These are phyloP conservation scores for Theonella swinhoei DNA, from an alignment of 37 sponge, comb jelly and placozoan species.

Conservation along the genomic window DNA sequence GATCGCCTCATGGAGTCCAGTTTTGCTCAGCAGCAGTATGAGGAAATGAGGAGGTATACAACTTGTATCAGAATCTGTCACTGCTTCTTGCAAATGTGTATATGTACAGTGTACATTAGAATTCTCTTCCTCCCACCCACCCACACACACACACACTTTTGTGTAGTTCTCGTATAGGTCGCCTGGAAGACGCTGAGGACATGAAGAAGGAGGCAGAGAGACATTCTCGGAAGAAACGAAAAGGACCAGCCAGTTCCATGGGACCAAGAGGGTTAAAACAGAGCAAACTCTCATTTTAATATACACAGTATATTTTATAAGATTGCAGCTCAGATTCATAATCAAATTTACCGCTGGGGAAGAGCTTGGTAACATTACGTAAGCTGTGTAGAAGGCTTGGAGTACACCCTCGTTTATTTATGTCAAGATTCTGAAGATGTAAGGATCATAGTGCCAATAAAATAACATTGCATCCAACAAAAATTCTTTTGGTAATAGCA, in stretches of 20 bases:
- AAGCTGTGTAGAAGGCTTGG: no score
- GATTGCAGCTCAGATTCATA: no score
- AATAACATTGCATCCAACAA: no score
- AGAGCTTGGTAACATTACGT: no score
- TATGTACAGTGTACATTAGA: no score
- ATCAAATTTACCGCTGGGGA: no score
- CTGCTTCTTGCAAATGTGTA: not conserved
- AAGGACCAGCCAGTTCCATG: not conserved
- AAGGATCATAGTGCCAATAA: no score
- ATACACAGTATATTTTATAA: no score
- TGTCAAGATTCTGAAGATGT: no score
- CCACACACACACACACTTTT: no score
- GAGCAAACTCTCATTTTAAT: not conserved
- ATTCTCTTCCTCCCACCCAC: not conserved
- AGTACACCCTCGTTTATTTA: no score
- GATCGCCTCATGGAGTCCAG: constrained; percentile 81
- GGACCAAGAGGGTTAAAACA: not conserved
- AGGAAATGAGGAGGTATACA: constrained; percentile 74
- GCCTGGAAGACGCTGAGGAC: constrained; percentile 71
- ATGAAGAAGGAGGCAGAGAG: constrained; percentile 38
- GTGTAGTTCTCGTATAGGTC: constrained; percentile 75
- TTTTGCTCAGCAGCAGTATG: constrained; percentile 82
- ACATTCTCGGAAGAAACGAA: constrained; percentile 41
- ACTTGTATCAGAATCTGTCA: not conserved
- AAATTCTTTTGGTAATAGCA: no score